Percentiles rank a stretch among this genome's conserved stretches.
Conservation (phyloP, 2,888 invertebrate species). For the Epsilonema sp. region DNA sequence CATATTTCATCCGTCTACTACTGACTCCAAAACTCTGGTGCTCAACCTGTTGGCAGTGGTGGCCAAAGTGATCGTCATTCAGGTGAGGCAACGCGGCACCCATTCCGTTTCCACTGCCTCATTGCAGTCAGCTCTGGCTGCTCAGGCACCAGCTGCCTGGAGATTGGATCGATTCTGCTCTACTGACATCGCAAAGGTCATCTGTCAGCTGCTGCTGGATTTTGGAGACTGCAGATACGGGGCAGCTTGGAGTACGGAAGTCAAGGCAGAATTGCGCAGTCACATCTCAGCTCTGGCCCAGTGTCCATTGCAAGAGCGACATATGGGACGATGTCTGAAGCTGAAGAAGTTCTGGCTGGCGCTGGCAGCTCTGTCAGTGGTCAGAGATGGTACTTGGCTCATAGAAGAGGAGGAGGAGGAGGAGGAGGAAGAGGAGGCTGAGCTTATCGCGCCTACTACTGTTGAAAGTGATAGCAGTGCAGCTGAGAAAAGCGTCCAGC, state of each 20-base stretch:
- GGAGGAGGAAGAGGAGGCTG: too few species aligned
- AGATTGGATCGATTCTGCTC: slow-evolving; percentile 15
- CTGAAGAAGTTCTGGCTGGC: slow-evolving; percentile 50
- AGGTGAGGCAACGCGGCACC: slow-evolving; percentile 20
- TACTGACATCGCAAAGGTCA: slow-evolving; percentile 15
- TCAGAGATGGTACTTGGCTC: slow-evolving; percentile 40
- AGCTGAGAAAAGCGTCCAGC: too few species aligned
- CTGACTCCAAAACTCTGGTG: slow-evolving; percentile 8
- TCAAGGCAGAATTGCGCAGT: slow-evolving; percentile 11
- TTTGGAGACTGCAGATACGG: slow-evolving; percentile 7
- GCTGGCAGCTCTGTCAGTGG: slow-evolving; percentile 70
- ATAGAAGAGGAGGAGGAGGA: not conserved
- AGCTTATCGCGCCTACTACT: not conserved
- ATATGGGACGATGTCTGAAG: not conserved
- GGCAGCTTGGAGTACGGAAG: slow-evolving; percentile 15
- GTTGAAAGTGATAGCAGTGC: slow-evolving; percentile 16
- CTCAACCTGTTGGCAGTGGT: slow-evolving; percentile 20
- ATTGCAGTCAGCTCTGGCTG: slow-evolving; percentile 5
- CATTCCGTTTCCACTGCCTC: slow-evolving; percentile 16
- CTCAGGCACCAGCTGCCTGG: slow-evolving; percentile 19
- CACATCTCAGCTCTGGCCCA: not conserved
- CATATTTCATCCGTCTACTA: not conserved
- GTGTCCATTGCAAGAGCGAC: not conserved
- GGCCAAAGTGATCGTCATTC: slow-evolving; percentile 21
- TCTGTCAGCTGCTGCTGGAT: slow-evolving; percentile 10